These are phyloP conservation scores for Upupa epops DNA, from an alignment of 2,113 vertebrate species.

Conservation along the genomic window DNA sequence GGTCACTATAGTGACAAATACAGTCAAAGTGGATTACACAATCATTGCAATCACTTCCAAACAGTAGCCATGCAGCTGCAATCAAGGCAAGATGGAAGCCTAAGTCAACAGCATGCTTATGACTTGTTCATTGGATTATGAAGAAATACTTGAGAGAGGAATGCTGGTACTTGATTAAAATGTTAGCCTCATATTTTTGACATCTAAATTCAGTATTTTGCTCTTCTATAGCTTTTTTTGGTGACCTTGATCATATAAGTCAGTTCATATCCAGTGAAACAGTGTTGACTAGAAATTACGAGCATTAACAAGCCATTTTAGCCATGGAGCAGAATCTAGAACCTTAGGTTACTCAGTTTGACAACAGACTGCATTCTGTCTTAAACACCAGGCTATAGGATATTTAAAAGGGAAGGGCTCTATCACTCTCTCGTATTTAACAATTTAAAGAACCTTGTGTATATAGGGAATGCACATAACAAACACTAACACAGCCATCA, in stretches of 20 bases:
- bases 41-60: not conserved
- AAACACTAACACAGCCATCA: not conserved
- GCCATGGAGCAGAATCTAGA: not conserved
- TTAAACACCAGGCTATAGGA: not conserved
- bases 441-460: not conserved
- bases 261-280: not conserved
- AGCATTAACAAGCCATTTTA: not conserved
- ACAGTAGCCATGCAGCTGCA: not conserved
- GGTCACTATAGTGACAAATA: conserved; percentile 30
- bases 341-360: not conserved
- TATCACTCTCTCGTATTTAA: not conserved
- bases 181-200: not conserved
- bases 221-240: not conserved
- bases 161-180: not conserved
- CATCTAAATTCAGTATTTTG: not conserved
- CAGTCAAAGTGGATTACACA: not conserved
- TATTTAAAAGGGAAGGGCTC: not conserved
- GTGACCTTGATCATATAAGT: not conserved
- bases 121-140: not conserved
- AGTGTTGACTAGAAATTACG: not conserved
- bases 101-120: not conserved
- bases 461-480: not conserved
- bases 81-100: not conserved
- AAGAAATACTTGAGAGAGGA: not conserved
- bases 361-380: not conserved